Evolutionary conservation across 2,113 vertebrate genomes (phyloP).

Genomic region (Platycercus adscitus): DNA sequence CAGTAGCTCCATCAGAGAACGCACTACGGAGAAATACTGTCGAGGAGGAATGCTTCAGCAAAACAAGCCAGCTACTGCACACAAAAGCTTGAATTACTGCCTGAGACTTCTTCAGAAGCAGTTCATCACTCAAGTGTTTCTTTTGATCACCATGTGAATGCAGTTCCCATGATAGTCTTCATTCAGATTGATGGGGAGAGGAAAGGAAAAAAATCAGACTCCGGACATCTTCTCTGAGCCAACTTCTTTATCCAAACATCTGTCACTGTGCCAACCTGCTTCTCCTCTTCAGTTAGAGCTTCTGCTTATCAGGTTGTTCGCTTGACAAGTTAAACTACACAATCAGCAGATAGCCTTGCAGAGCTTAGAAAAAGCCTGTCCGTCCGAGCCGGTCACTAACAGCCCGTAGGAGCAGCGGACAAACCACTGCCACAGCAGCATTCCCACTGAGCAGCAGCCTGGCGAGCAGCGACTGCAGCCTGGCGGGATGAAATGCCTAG

Average conservation of each 20-base stretch:
- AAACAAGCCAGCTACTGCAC: conserved; percentile 50
- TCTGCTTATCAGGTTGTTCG: conserved; percentile 22
- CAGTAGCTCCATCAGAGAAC: conserved; percentile 69
- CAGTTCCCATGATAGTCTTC: conserved; percentile 75
- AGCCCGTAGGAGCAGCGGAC: not conserved
- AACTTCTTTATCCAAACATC: conserved; percentile 76
- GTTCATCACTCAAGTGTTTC: conserved; percentile 72
- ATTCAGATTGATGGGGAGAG: conserved; percentile 54
- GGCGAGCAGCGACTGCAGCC: conserved; percentile 74
- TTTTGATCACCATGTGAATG: conserved; percentile 71
- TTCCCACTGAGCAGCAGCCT: conserved; percentile 63
- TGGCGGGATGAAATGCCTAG: conserved; percentile 73
- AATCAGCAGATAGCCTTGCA: conserved; percentile 36
- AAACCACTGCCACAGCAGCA: conserved; percentile 11
- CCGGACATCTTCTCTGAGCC: conserved; percentile 72
- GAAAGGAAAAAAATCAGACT: conserved; percentile 31
- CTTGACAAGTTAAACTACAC: conserved; percentile 6
- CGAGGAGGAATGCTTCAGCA: conserved; percentile 53
- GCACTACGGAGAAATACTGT: conserved; percentile 39
- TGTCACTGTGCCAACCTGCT: conserved; percentile 69
- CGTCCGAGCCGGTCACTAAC: not conserved
- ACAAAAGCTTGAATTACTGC: conserved; percentile 69
- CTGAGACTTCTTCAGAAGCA: conserved; percentile 63
- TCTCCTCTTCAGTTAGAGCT: conserved; percentile 64
- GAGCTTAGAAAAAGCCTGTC: not conserved